These are phyloP conservation scores for Erythrocercus mccallii DNA, from an alignment of 2,113 vertebrate genomes.

Conservation along the genomic window DNA sequence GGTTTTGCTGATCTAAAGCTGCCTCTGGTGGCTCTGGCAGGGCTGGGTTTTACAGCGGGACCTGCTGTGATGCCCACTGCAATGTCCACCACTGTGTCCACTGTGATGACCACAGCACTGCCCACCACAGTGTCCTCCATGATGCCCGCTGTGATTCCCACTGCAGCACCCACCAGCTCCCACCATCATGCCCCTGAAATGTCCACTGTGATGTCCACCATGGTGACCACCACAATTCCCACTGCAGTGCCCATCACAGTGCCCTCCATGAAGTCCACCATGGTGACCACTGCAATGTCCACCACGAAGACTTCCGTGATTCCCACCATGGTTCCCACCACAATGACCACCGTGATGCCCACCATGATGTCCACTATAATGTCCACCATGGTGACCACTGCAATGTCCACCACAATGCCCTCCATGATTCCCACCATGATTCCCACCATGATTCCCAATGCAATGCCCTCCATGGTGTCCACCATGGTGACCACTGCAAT, in stretches of 20 bases:
- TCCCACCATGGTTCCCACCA: not conserved
- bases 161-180: accelerated
- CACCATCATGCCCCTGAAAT: not conserved
- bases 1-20: not conserved
- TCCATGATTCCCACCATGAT: accelerated
- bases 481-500: too few species aligned
- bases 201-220: accelerated
- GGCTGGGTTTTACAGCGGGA: not conserved
- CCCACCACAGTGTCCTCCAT: not conserved
- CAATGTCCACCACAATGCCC: accelerated
- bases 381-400: not conserved
- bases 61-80: accelerated
- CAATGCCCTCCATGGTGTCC: too few species aligned
- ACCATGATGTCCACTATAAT: accelerated
- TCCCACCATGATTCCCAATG: accelerated
- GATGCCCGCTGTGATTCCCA: not conserved
- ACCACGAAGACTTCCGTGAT: not conserved
- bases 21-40: not conserved
- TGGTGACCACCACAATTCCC: accelerated
- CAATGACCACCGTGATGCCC: accelerated
- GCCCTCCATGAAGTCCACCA: not conserved
- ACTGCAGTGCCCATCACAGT: accelerated
- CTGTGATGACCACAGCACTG: accelerated
- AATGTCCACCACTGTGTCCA: accelerated
- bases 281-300: accelerated